Percentiles rank a stretch among this genome's conserved stretches.
Conservation (phyloP, 2,113 vertebrate genomes). For the Otolemur garnettii region DNA sequence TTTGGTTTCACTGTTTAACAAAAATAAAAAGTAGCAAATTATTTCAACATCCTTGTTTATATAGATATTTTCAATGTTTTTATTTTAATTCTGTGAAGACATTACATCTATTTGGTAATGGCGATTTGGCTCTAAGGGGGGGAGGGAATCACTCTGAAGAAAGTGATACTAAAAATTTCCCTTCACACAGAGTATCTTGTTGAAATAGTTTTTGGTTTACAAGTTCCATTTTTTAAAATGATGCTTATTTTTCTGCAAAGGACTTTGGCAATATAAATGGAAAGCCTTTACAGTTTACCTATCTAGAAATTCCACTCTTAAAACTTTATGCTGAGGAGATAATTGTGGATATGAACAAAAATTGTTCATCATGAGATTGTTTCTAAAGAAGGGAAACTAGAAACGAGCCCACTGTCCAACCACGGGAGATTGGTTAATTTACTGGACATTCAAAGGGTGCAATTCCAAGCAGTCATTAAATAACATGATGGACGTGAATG, state of each 20-base stretch:
- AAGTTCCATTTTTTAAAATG: slow-evolving; percentile 11
- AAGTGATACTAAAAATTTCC: background rate
- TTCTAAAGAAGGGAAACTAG: slow-evolving; percentile 25
- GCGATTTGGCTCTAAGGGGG: slow-evolving; percentile 18
- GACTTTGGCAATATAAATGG: background rate
- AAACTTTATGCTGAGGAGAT: slow-evolving; percentile 17
- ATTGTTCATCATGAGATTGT: background rate
- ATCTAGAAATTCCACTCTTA: background rate
- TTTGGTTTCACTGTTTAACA: background rate
- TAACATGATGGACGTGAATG: background rate
- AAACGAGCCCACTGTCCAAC: background rate
- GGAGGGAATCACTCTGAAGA: slow-evolving; percentile 2
- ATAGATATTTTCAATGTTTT: slow-evolving; percentile 54
- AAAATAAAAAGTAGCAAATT: background rate
- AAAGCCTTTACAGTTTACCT: slow-evolving; percentile 11
- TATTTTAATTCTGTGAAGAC: slow-evolving; percentile 39
- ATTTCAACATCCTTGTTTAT: slow-evolving; percentile 26
- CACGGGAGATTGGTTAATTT: background rate
- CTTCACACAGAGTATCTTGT: background rate
- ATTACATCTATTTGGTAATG: slow-evolving; percentile 10
- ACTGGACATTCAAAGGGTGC: background rate
- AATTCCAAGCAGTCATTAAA: background rate
- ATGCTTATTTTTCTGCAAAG: background rate
- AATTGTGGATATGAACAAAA: background rate
- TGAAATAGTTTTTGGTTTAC: slow-evolving; percentile 31